phyloP scores from a whole-genome alignment of 2,888 invertebrate genomes.

The Neria commutata region DNA sequence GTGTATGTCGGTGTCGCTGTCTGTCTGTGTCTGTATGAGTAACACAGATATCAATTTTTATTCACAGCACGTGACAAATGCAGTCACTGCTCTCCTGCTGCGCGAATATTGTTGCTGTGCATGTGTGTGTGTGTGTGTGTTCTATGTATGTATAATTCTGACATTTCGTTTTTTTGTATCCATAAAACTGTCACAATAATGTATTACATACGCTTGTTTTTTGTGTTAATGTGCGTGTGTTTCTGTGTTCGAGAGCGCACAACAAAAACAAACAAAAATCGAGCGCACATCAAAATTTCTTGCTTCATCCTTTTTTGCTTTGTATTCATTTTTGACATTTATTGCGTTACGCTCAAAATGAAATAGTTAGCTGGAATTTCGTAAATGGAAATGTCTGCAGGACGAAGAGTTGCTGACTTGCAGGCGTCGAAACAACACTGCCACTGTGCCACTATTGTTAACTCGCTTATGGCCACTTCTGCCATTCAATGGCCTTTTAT shows the following conservation, averaged over 20 bases:
- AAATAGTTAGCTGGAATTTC: too few species aligned
- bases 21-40: slow-evolving; percentile 13
- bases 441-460: too few species aligned
- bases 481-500: too few species aligned
- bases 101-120: background rate
- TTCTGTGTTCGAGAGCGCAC: background rate
- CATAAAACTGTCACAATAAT: slow-evolving; percentile 27
- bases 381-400: too few species aligned
- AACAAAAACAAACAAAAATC: background rate
- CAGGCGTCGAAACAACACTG: too few species aligned
- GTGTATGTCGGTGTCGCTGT: slow-evolving; percentile 6
- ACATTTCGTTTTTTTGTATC: slow-evolving; percentile 17
- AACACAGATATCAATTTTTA: slow-evolving; percentile 31
- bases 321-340: background rate
- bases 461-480: too few species aligned
- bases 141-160: background rate
- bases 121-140: background rate
- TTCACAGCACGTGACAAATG: slow-evolving; percentile 45
- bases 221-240: background rate
- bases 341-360: background rate
- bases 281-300: too few species aligned
- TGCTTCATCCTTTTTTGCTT: background rate
- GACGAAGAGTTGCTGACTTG: too few species aligned
- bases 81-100: slow-evolving; percentile 23
- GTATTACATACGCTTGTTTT: slow-evolving; percentile 15